Conservation (phyloP, 2,797 vertebrate genomes). For the Tachyglossus aculeatus region DNA sequence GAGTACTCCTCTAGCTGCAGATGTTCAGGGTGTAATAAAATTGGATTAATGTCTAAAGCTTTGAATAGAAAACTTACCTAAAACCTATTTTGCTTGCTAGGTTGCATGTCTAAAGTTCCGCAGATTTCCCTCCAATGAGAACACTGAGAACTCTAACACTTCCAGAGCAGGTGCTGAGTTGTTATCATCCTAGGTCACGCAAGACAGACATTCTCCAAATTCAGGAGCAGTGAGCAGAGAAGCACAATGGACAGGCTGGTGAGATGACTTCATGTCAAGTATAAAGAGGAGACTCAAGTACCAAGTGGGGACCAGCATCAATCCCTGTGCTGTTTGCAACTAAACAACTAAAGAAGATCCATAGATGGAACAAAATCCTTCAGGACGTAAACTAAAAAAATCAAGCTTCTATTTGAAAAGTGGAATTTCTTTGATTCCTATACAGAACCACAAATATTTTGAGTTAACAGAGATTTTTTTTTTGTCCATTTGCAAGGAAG, state of each 20-base stretch:
- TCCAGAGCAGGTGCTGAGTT: conserved; percentile 62
- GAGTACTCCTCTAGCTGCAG: conserved; percentile 8
- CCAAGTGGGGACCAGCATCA: conserved; percentile 36
- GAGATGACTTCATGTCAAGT: conserved; percentile 55
- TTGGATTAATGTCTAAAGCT: conserved; percentile 5
- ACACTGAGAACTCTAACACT: conserved; percentile 10
- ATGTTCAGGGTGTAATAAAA: conserved; percentile 28
- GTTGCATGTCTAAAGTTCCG: conserved; percentile 34
- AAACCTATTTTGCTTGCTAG: conserved; percentile 28
- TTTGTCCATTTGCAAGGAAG: too few relatives aligned
- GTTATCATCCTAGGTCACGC: conserved; percentile 51
- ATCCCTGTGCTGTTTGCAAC: too few relatives aligned
- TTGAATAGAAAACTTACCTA: conserved; percentile 15
- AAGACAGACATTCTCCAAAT: conserved; percentile 65
- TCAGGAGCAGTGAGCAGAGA: conserved; percentile 51
- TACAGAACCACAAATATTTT: too few relatives aligned
- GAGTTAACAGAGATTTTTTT: too few relatives aligned
- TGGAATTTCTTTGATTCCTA: too few relatives aligned
- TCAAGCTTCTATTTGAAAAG: too few relatives aligned
- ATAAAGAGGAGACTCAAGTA: conserved; percentile 31
- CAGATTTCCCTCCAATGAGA: conserved; percentile 55
- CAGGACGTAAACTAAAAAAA: too few relatives aligned
- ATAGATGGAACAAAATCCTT: too few relatives aligned
- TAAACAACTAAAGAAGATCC: too few relatives aligned
- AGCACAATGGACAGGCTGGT: conserved; percentile 22